These are phyloP conservation scores for Leptopilina drosophilae DNA, from an alignment of 2,888 invertebrate genomes.

Conservation along the genomic window DNA sequence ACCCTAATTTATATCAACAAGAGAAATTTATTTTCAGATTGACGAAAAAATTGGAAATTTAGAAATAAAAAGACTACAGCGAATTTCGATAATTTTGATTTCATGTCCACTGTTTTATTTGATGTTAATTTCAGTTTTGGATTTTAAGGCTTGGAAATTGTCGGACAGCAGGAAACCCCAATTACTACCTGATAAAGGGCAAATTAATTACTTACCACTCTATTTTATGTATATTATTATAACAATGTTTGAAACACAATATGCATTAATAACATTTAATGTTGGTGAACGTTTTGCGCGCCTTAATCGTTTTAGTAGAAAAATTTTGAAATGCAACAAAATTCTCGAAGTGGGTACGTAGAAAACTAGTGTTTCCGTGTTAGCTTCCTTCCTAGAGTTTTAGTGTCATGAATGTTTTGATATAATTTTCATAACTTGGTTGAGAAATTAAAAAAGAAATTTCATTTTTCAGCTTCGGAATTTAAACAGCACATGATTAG, in stretches of 20 bases:
- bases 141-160: conserved; percentile 64
- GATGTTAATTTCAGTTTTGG: conserved; percentile 62
- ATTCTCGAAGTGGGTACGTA: conserved; percentile 51
- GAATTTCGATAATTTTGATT: conserved; percentile 63
- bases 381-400: no score
- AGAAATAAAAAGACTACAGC: conserved; percentile 63
- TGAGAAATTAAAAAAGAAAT: no score
- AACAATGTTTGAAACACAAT: conserved; percentile 81
- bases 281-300: conserved; percentile 79
- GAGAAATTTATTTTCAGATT: conserved; percentile 37
- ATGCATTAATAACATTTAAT: conserved; percentile 80
- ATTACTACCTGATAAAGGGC: conserved; percentile 63
- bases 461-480: neutral
- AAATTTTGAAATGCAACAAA: conserved; percentile 67
- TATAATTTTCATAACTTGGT: no score
- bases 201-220: conserved; percentile 79
- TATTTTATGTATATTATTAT: conserved; percentile 81
- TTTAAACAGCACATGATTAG: neutral
- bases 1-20: neutral
- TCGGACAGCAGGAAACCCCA: conserved; percentile 21
- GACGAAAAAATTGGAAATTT: conserved; percentile 46
- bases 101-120: conserved; percentile 60
- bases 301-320: conserved; percentile 79
- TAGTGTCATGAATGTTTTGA: no score
- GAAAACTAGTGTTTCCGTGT: no score